Conservation (phyloP, 2,797 vertebrate genomes). For the Psittacula derbiana region DNA sequence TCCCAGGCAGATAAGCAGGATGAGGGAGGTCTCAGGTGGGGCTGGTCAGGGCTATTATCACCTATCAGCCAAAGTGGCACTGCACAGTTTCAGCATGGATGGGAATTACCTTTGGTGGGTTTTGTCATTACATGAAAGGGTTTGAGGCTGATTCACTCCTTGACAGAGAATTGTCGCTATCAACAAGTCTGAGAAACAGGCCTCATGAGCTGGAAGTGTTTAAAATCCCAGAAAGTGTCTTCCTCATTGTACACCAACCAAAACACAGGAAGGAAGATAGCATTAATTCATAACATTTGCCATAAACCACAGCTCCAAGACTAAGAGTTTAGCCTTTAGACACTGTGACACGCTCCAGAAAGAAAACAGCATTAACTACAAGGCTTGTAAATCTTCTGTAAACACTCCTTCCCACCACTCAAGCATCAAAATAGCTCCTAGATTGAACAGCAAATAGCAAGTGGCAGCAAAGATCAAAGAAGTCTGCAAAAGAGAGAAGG, state of each 20-base stretch:
- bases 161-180: not conserved
- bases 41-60: not conserved
- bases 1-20: not conserved
- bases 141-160: not conserved
- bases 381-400: not conserved
- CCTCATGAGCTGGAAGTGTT: not conserved
- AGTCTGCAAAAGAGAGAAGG: not conserved
- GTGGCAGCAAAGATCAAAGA: not conserved
- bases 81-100: not conserved
- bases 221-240: not conserved
- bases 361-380: not conserved
- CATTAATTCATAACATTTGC: not conserved
- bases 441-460: constrained; percentile 4
- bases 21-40: not conserved
- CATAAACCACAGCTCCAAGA: not conserved
- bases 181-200: not conserved
- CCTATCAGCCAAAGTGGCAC: not conserved
- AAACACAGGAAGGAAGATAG: not conserved
- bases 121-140: not conserved
- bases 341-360: not conserved
- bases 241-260: not conserved
- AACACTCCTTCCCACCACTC: not conserved
- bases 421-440: constrained; percentile 7
- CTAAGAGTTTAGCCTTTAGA: not conserved
- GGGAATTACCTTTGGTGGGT: not conserved